Evolutionary conservation across 2,797 vertebrate genomes (phyloP), one percentile per base, ranked within the genome.

Genomic region (Hoplostethus mediterraneus): DNA sequence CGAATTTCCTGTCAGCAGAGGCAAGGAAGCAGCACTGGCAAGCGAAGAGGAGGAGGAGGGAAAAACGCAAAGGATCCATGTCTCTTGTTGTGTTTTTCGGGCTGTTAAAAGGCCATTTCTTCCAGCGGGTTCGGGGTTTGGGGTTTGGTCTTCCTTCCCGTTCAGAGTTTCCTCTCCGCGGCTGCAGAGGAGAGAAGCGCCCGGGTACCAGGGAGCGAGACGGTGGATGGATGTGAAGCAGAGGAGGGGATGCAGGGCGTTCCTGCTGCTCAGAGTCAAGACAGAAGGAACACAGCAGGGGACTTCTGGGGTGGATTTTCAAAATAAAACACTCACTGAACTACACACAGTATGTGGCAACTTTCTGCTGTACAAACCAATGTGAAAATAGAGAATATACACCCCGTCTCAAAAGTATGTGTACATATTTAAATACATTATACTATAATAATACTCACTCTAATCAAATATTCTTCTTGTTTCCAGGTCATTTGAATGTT

Each of bases 181-280:
- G 78, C 65, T 42, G 42, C 14, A 59, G 77, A 76, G 74, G 58
- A 6, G 68, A 71, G 75, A 14, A 47, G 60, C 52, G 38, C 21
- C 25, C 53, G 71, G 48, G 45, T 47, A 47, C 45, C 45, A 3
- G 62, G 0, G n/a, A 3, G 31, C 2, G 6, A 48, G 33, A 6
- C 9, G 53, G 40, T 2, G 77, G 86, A 83, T 70, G 76, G 83
- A 83, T 71, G 84, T 36, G 65, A 75, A 76, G 72, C 68, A 79
- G 86, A 77, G 63, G 52, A 63, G 78, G 75, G 87, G 85, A 83
- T 82, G 69, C 84, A 80, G 82, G 85, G 85, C 87, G 87, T 87
- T 82, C 62, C 83, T 87, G 69, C 63, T 63, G 63, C 71, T 74
- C 64, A n/a, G 40, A 6, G 51, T 78, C 79, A 73, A 59, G 0